Evolutionary conservation across 2,888 invertebrate species (phyloP), one percentile per base, ranked within the genome.

Genomic region (Acronicta leporina): DNA sequence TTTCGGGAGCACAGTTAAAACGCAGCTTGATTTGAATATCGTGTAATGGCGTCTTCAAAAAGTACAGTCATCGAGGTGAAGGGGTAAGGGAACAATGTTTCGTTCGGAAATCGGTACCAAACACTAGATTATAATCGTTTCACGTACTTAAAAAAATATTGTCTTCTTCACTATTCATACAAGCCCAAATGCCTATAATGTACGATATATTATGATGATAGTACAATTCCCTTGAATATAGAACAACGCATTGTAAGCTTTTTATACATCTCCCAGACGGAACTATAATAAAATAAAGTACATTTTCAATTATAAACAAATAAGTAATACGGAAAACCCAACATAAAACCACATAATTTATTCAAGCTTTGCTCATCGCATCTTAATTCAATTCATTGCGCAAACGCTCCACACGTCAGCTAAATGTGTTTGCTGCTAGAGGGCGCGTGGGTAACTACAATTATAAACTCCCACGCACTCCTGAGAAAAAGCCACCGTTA

Each of bases 391-490:
- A 55, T 56, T 46, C 6, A 63, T 63, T 68, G 63, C 61, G 59
- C 59, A 73, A 66, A 67, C 51, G 27, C n/a, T 45, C 9, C 25
- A 4, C 38, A 46, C 48, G 25, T 41, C 46, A 64, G 42, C 15
- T 50, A 45, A 49, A 20, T 45, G 38, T 58, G 20, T 50, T 51
- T 45, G 38, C 68, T 61, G 63, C 49, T 55, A 64, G 73, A 58
- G 62, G 72, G 67, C 64, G 63, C 63, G 64, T 77, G 68, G 67
- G 75, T 68, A 79, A 75, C 61, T 72, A 86, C 85, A 85, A 86
- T 86, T 69, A 73, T 53, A 50, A 49, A 67, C 56, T 85, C 87
- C 85, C 87, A 87, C 85, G 85, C 83, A 59, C 47, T 56, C 59
- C 66, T 69, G 73, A 51, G 69, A 75, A 68, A 60, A 53, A 16